Percentiles rank a stretch among this genome's conserved stretches.
Evolutionary conservation across 2,113 vertebrate species (phyloP).

Genomic region (Sander lucioperca): DNA sequence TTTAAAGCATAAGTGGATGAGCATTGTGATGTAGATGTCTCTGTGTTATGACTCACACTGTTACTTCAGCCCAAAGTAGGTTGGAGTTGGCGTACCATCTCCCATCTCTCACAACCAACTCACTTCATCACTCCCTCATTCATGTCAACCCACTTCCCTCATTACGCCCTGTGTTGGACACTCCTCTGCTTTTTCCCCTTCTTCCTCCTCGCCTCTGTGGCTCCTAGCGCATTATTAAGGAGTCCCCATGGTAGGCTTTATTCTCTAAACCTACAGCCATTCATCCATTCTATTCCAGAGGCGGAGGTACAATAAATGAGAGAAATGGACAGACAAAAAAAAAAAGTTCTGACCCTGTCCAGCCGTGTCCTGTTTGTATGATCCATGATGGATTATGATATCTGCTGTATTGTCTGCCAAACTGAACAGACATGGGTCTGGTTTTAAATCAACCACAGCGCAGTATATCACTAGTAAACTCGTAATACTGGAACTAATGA

Average conservation of each 20-base stretch:
- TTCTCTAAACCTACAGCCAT: slow-evolving; percentile 48
- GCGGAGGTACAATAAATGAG: slow-evolving; percentile 38
- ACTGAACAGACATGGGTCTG: slow-evolving; percentile 20
- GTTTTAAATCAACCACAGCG: slow-evolving; percentile 27
- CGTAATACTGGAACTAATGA: slow-evolving; percentile 11
- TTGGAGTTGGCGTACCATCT: slow-evolving; percentile 54
- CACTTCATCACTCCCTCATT: slow-evolving; percentile 62
- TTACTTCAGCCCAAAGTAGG: slow-evolving; percentile 57
- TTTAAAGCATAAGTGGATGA: slow-evolving; percentile 49
- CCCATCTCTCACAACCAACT: slow-evolving; percentile 44
- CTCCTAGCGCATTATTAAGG: slow-evolving; percentile 63
- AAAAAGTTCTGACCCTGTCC: slow-evolving; percentile 30
- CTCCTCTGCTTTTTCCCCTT: slow-evolving; percentile 45
- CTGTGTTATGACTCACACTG: slow-evolving; percentile 64
- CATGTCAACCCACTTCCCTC: slow-evolving; percentile 55
- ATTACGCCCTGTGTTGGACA: slow-evolving; percentile 53
- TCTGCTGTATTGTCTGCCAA: slow-evolving; percentile 39
- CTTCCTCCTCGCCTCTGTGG: slow-evolving; percentile 47
- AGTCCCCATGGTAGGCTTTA: slow-evolving; percentile 65
- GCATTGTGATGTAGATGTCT: slow-evolving; percentile 32
- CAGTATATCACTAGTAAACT: slow-evolving; percentile 11
- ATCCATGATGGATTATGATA: slow-evolving; percentile 41
- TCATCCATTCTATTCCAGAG: slow-evolving; percentile 34
- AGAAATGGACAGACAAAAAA: slow-evolving; percentile 20
- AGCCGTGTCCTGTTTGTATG: slow-evolving; percentile 14